Percentiles rank a stretch among this genome's conserved stretches.
phyloP scores from a whole-genome alignment of 2,113 vertebrate genomes.

The Psilopogon haemacephalus region DNA sequence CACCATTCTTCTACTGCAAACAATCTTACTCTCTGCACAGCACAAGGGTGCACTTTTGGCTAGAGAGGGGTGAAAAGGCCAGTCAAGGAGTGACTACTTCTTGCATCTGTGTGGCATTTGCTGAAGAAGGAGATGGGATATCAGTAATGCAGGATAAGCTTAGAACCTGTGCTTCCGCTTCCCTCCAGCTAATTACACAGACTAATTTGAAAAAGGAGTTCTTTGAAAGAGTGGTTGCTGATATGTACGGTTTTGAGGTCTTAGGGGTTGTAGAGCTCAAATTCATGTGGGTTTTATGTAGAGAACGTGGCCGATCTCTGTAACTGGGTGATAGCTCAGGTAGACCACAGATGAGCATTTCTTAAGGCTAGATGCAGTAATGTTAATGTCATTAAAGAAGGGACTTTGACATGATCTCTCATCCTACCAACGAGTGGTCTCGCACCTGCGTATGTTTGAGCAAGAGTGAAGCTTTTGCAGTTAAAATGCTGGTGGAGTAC shows the following conservation, averaged over 20 bases:
- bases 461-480: background rate
- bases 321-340: background rate
- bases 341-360: background rate
- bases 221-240: background rate
- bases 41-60: background rate
- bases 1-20: background rate
- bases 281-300: background rate
- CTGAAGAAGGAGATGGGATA: background rate
- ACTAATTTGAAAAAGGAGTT: background rate
- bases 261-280: background rate
- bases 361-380: background rate
- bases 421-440: background rate
- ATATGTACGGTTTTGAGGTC: background rate
- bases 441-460: background rate
- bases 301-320: background rate
- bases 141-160: background rate
- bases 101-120: background rate
- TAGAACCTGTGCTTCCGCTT: background rate
- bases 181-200: background rate
- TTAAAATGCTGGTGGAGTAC: background rate
- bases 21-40: no score
- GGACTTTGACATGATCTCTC: background rate
- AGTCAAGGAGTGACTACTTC: background rate
- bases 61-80: accelerated
- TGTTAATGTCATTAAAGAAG: background rate